phyloP scores from a whole-genome alignment of 2,888 invertebrate species.

The Pandemis corylana region DNA sequence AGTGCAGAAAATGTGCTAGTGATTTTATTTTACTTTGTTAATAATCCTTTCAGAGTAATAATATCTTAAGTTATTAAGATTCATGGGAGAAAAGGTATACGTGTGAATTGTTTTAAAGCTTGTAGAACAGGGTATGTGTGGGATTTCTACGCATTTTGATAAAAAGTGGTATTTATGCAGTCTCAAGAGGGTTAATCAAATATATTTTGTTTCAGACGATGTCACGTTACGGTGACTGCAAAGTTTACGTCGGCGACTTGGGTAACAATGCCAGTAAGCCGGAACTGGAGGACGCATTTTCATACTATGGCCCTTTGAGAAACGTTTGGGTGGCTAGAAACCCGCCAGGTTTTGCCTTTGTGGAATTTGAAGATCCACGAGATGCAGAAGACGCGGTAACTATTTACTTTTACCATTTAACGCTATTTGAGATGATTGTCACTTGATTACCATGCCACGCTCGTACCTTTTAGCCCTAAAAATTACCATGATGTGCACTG shows the following conservation, averaged over 20 bases:
- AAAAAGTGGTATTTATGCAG: background rate
- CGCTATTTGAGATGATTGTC: background rate
- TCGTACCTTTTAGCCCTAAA: too few species aligned
- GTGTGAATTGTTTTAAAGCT: constrained; percentile 28
- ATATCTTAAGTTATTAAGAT: background rate
- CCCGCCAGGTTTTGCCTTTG: constrained; percentile 97
- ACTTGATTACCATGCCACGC: constrained; percentile 7
- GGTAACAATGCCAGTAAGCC: constrained; percentile 96
- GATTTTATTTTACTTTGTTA: background rate
- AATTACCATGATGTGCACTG: too few species aligned
- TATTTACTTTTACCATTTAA: constrained; percentile 3
- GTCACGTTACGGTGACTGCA: constrained; percentile 95
- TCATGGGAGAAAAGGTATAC: constrained; percentile 10
- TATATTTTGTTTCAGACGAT: constrained; percentile 70
- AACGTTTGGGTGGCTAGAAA: constrained; percentile 99
- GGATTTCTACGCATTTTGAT: constrained; percentile 12
- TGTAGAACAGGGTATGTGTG: constrained; percentile 27
- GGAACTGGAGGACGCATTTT: constrained; percentile 96
- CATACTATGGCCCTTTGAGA: constrained; percentile 95
- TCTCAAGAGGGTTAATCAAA: constrained; percentile 2
- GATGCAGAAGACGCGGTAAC: constrained; percentile 96
- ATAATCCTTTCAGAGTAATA: background rate
- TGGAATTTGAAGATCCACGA: constrained; percentile 96
- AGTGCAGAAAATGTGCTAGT: constrained; percentile 14
- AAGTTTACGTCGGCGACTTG: constrained; percentile 98